phyloP scores from a whole-genome alignment of 2,113 vertebrate genomes.

The Lipophrys pholis region DNA sequence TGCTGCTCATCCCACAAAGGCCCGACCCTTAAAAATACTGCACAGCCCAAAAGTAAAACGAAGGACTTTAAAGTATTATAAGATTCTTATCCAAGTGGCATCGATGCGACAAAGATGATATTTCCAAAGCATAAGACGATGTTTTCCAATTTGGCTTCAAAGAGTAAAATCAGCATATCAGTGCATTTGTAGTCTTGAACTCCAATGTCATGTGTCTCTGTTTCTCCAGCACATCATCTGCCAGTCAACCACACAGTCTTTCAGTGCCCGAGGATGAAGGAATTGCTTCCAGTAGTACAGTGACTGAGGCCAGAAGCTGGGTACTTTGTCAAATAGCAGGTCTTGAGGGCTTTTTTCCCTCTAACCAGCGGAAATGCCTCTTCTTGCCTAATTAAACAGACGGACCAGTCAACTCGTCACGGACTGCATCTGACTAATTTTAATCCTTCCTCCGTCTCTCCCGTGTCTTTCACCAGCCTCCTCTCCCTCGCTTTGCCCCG shows the following conservation, averaged over 20 bases:
- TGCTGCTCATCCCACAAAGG: no score
- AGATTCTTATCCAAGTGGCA: no score
- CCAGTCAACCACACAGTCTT: neutral
- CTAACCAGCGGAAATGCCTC: slow-evolving; percentile 62
- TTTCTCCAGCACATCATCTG: neutral
- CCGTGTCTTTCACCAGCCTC: slow-evolving; percentile 19
- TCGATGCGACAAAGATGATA: no score
- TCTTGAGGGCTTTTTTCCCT: neutral
- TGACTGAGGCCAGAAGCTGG: slow-evolving; percentile 4
- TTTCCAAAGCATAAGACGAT: no score
- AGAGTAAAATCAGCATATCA: no score
- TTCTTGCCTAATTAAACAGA: slow-evolving; percentile 62
- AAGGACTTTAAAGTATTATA: no score
- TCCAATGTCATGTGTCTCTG: no score
- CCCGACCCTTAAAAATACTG: no score
- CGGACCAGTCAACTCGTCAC: slow-evolving; percentile 50
- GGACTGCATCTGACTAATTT: slow-evolving; percentile 59
- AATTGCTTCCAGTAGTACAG: neutral
- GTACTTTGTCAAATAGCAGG: neutral
- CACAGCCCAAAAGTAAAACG: no score
- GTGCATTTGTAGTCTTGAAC: no score
- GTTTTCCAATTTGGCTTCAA: no score
- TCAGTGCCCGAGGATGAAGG: neutral
- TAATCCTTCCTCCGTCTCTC: slow-evolving; percentile 58
- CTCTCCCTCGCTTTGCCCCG: slow-evolving; percentile 25